These are phyloP conservation scores for Pimpla rufipes DNA, from an alignment of 2,888 invertebrate species.

Conservation along the genomic window DNA sequence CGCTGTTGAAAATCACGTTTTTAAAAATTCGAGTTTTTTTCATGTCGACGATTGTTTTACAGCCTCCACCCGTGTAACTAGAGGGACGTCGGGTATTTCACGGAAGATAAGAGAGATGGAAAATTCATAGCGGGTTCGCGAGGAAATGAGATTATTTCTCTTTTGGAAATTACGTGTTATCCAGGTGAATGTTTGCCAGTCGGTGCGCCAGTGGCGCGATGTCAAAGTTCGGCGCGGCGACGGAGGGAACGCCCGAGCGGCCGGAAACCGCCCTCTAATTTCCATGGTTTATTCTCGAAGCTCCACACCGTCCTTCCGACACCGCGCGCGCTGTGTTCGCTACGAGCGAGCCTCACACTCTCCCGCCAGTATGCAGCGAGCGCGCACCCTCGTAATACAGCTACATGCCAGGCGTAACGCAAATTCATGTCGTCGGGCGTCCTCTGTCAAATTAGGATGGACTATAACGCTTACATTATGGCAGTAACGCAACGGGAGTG, in stretches of 20 bases:
- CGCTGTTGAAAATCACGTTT: no score
- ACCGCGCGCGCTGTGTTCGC: slow-evolving; percentile 1
- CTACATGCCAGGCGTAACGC: slow-evolving; percentile 73
- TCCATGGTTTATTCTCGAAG: slow-evolving; percentile 72
- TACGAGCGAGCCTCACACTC: slow-evolving; percentile 36
- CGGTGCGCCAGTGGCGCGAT: not conserved
- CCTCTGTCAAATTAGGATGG: slow-evolving; percentile 77
- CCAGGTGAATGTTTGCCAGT: slow-evolving; percentile 3
- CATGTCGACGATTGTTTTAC: no score
- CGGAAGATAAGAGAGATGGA: no score
- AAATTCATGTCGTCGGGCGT: slow-evolving; percentile 76
- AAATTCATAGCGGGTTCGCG: no score
- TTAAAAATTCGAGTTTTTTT: no score
- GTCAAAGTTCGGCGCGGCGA: slow-evolving; percentile 36
- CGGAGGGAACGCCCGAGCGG: slow-evolving; percentile 46
- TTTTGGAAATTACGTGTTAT: slow-evolving; percentile 21
- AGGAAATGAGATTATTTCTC: not conserved
- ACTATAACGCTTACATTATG: slow-evolving; percentile 77
- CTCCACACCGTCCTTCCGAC: slow-evolving; percentile 58
- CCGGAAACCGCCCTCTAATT: slow-evolving; percentile 63
- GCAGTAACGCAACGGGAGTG: slow-evolving; percentile 71
- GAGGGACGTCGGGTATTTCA: no score
- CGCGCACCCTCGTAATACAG: slow-evolving; percentile 67
- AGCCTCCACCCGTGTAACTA: no score
- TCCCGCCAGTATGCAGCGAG: slow-evolving; percentile 1